Conservation (phyloP, 2,113 vertebrate genomes). For the Cheilinus undulatus region DNA sequence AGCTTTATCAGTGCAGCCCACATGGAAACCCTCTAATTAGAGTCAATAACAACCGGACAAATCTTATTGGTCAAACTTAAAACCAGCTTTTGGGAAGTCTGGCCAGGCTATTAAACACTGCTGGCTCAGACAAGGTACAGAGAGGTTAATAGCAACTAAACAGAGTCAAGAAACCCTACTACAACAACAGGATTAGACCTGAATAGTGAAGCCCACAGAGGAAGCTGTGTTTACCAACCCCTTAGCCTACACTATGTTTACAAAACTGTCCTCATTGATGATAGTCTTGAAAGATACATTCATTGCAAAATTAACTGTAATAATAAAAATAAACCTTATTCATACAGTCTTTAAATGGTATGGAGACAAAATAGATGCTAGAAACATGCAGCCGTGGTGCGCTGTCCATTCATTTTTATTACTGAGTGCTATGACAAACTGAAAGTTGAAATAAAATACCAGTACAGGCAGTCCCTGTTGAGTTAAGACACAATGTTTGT, state of each 20-base stretch:
- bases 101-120: slow-evolving; percentile 51
- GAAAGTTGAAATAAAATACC: no score
- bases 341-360: neutral
- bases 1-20: neutral
- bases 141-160: slow-evolving; percentile 48
- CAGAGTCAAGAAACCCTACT: slow-evolving; percentile 40
- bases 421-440: no score
- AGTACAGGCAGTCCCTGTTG: no score
- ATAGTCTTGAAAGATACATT: no score
- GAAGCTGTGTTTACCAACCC: slow-evolving; percentile 2
- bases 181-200: slow-evolving; percentile 51
- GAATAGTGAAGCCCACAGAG: slow-evolving; percentile 22
- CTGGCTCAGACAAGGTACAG: slow-evolving; percentile 46
- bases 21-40: slow-evolving; percentile 11
- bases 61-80: slow-evolving; percentile 9
- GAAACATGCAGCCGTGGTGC: neutral
- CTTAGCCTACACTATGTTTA: neutral
- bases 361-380: neutral
- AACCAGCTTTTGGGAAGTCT: slow-evolving; percentile 21
- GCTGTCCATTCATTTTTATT: no score
- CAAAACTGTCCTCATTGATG: no score
- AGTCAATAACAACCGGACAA: slow-evolving; percentile 14
- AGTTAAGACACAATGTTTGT: neutral
- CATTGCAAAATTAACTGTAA: neutral
- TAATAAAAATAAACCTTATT: neutral